Evolutionary conservation across 2,797 vertebrate genomes (phyloP).

Genomic region (Kryptolebias ocellatus): DNA sequence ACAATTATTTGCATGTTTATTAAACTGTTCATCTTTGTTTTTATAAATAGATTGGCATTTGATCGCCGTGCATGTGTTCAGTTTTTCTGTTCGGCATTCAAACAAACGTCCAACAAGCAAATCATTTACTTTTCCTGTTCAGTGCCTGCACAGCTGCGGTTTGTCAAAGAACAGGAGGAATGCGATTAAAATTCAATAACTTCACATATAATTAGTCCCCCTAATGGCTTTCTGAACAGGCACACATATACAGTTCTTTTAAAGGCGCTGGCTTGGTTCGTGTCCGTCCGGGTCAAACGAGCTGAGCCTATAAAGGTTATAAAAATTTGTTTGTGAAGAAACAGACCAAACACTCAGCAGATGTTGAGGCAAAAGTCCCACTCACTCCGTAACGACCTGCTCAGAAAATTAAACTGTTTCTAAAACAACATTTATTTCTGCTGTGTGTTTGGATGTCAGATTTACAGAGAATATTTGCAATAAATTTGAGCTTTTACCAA

Average conservation of each 20-base stretch:
- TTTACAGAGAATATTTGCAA: background rate
- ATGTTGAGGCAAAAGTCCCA: constrained; percentile 53
- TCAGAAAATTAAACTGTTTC: constrained; percentile 26
- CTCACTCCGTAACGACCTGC: constrained; percentile 39
- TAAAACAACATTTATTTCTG: background rate
- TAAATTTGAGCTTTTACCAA: background rate
- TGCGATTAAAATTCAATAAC: constrained; percentile 60
- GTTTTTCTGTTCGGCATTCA: constrained; percentile 14
- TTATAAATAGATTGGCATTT: constrained; percentile 14
- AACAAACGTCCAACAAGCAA: constrained; percentile 24
- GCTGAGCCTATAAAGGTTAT: constrained; percentile 62
- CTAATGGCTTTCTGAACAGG: constrained; percentile 46
- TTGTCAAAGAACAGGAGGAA: constrained; percentile 46
- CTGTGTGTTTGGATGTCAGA: background rate
- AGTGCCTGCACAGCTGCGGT: constrained; percentile 40
- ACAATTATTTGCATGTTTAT: background rate
- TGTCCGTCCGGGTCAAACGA: constrained; percentile 53
- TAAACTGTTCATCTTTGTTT: constrained; percentile 4
- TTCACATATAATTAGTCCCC: constrained; percentile 57
- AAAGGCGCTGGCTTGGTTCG: constrained; percentile 51
- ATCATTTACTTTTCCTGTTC: constrained; percentile 2
- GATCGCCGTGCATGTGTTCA: constrained; percentile 29
- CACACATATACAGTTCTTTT: constrained; percentile 37
- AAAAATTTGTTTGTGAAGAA: constrained; percentile 64
- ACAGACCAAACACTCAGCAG: constrained; percentile 61